Evolutionary conservation across 2,888 invertebrate species (phyloP).

Genomic region (Lasioglossum pauxillum): DNA sequence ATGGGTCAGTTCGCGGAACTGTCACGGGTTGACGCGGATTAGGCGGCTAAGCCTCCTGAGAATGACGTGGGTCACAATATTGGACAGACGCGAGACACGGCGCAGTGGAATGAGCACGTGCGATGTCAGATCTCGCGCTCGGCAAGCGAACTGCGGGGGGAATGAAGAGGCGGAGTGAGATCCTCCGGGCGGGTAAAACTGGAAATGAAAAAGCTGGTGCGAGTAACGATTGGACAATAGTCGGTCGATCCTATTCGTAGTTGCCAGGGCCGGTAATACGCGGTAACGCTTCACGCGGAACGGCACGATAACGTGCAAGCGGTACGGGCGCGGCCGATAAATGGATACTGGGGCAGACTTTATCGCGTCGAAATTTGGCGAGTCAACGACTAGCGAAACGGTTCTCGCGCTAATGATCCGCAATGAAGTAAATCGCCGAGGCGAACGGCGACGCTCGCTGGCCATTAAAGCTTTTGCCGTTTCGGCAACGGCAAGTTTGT

Average conservation of each 20-base stretch:
- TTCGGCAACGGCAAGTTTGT: constrained; percentile 22
- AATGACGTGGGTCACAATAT: constrained; percentile 30
- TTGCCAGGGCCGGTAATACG: neutral
- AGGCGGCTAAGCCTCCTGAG: constrained; percentile 21
- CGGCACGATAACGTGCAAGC: neutral
- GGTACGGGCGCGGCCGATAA: constrained; percentile 18
- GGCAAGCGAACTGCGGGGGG: constrained; percentile 9
- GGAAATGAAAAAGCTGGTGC: constrained; percentile 21
- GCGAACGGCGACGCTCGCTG: neutral
- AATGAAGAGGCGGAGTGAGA: neutral
- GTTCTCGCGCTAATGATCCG: constrained; percentile 40
- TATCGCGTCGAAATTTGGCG: constrained; percentile 34
- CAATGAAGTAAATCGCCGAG: constrained; percentile 36
- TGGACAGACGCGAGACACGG: constrained; percentile 28
- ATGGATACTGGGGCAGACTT: constrained; percentile 13
- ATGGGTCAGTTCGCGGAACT: constrained; percentile 20
- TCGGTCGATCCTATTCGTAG: neutral
- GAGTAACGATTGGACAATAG: neutral
- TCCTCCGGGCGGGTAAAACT: neutral
- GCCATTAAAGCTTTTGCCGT: constrained; percentile 36
- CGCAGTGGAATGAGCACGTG: constrained; percentile 43
- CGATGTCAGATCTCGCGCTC: constrained; percentile 20
- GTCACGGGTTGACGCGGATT: constrained; percentile 41
- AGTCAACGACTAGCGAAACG: constrained; percentile 25
- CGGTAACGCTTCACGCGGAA: neutral